These are phyloP conservation scores for Progne subis DNA, from an alignment of 2,113 vertebrate genomes.

Conservation along the genomic window DNA sequence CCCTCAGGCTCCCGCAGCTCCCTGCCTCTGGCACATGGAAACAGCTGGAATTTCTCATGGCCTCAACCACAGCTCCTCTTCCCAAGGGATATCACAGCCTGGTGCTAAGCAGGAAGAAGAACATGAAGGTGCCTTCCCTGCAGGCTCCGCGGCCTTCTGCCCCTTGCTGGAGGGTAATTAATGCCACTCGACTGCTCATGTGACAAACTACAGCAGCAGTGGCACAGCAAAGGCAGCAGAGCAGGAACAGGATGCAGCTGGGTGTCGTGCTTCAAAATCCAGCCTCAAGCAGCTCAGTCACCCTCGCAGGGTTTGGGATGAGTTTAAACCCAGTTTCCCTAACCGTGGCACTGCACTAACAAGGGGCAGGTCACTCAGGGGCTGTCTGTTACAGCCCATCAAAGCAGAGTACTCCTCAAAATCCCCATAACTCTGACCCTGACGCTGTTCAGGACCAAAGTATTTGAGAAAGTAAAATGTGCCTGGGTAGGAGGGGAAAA, in stretches of 20 bases:
- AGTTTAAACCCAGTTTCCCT: background rate
- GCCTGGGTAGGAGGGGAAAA: background rate
- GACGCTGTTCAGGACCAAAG: background rate
- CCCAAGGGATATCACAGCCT: background rate
- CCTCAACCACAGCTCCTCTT: background rate
- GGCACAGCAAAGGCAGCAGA: background rate
- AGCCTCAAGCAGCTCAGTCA: background rate
- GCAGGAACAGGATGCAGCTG: background rate
- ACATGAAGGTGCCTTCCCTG: rapidly evolving
- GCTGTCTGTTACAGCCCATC: background rate
- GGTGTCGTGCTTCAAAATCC: background rate
- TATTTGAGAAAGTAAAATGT: background rate
- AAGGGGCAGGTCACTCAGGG: background rate
- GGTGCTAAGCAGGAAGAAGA: background rate
- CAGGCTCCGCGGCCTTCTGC: background rate
- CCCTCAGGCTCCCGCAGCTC: background rate
- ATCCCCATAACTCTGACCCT: background rate
- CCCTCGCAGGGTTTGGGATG: background rate
- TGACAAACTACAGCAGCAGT: rapidly evolving
- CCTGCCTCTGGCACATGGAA: background rate
- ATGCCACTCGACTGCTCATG: background rate
- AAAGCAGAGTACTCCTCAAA: background rate
- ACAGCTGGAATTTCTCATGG: rapidly evolving
- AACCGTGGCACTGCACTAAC: background rate
- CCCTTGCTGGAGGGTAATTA: background rate